Percentiles rank a stretch among this genome's conserved stretches.
Conservation (phyloP, 2,113 vertebrate genomes). For the Ciconia maguari region DNA sequence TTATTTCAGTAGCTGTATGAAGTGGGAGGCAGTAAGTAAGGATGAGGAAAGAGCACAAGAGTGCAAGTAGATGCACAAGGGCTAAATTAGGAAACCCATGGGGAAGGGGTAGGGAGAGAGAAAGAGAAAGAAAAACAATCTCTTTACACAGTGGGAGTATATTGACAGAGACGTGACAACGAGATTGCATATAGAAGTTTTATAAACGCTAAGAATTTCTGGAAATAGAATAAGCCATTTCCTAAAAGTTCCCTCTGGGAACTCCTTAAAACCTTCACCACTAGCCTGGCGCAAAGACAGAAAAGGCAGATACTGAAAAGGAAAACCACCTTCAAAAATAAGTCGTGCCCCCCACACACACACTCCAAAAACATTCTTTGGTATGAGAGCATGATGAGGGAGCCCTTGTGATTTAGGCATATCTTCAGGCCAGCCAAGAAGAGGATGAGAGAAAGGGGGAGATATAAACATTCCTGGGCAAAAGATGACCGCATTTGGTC, state of each 20-base stretch:
- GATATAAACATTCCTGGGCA: neutral
- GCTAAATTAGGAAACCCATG: neutral
- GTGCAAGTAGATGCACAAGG: neutral
- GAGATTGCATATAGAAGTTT: neutral
- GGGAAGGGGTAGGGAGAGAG: neutral
- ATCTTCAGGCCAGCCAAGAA: neutral
- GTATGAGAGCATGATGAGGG: neutral
- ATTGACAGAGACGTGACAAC: neutral
- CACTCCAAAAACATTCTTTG: neutral
- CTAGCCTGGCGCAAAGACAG: neutral
- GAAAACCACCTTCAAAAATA: slow-evolving; percentile 13
- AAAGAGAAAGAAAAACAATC: neutral
- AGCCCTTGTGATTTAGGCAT: neutral
- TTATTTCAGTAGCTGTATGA: neutral
- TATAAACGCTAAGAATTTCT: neutral
- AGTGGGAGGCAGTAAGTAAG: neutral
- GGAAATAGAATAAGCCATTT: slow-evolving; percentile 10
- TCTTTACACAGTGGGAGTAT: neutral
- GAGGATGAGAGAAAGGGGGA: neutral
- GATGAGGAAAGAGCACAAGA: neutral
- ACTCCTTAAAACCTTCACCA: neutral
- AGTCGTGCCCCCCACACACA: neutral
- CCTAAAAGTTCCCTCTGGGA: slow-evolving; percentile 2
- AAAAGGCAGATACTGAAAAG: neutral
- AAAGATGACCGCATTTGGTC: neutral